phyloP scores from a whole-genome alignment of 2,797 vertebrate species.

The Cyclopterus lumpus region DNA sequence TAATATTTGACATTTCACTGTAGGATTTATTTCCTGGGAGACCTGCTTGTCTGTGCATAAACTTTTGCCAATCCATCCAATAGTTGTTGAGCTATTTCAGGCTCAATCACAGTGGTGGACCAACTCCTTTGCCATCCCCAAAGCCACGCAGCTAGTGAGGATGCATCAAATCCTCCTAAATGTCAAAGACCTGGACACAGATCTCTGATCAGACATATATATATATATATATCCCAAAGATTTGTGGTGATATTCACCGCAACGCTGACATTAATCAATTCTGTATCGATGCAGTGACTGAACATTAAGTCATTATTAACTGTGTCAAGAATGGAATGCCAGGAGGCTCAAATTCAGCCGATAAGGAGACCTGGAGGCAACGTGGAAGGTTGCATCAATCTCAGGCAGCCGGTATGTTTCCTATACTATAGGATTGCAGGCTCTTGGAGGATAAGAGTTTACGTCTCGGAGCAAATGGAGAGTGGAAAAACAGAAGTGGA shows the following conservation, averaged over 20 bases:
- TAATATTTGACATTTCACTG: not conserved
- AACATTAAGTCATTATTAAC: no score
- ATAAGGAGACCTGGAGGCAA: not conserved
- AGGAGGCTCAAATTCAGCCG: not conserved
- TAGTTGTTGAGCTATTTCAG: not conserved
- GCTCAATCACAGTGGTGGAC: not conserved
- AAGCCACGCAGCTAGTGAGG: not conserved
- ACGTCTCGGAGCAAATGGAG: slow-evolving; percentile 23
- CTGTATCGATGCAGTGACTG: no score
- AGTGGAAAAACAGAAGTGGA: slow-evolving; percentile 34
- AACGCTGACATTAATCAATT: no score
- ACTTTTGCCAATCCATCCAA: not conserved
- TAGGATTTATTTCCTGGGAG: not conserved
- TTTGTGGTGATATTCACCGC: no score
- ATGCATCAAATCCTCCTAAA: not conserved
- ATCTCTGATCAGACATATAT: not conserved
- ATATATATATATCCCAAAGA: no score
- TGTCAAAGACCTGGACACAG: not conserved
- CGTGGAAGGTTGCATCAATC: not conserved
- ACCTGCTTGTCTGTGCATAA: not conserved
- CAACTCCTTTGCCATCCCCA: not conserved
- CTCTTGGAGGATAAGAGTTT: not conserved
- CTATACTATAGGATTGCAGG: not conserved
- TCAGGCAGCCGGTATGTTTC: not conserved
- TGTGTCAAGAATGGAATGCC: slow-evolving; percentile 1